A percentile compares a stretch with the other conserved stretches of the same genome.
These are phyloP conservation scores for Lophotis ruficrista DNA, from an alignment of 2,113 vertebrate genomes.

Conservation along the genomic window DNA sequence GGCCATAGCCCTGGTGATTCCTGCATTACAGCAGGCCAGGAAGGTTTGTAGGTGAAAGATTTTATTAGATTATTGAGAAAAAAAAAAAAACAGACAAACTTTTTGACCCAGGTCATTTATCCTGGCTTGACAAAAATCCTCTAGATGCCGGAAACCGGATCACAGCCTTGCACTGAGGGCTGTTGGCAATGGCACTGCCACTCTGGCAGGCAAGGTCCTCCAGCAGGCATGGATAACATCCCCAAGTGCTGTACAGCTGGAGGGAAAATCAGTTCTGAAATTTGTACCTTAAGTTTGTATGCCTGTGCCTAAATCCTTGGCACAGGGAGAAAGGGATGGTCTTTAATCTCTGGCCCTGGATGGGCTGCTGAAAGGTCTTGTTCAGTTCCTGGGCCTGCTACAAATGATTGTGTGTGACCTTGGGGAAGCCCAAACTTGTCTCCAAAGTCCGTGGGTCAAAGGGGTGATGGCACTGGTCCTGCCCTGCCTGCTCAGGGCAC, in stretches of 20 bases:
- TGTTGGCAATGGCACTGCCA: not conserved
- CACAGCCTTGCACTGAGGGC: not conserved
- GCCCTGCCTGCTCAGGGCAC: not conserved
- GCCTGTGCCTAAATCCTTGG: not conserved
- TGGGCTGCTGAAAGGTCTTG: not conserved
- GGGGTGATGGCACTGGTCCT: accelerated
- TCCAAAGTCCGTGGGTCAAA: not conserved
- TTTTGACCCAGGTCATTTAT: not conserved
- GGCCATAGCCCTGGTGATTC: not conserved
- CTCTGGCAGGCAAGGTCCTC: not conserved
- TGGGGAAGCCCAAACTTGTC: not conserved
- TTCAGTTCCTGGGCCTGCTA: not conserved
- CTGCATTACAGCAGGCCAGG: not conserved
- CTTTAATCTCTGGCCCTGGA: not conserved
- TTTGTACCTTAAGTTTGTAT: not conserved
- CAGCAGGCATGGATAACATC: accelerated
- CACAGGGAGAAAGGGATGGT: not conserved
- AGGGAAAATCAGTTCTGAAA: not conserved
- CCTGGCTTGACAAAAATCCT: not conserved
- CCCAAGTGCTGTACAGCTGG: not conserved
- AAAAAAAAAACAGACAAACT: not conserved
- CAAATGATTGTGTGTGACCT: not conserved
- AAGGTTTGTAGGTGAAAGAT: not conserved
- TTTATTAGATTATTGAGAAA: not conserved
- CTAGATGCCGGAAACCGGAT: not conserved